Percentiles rank a stretch among this genome's conserved stretches.
Evolutionary conservation across 2,797 vertebrate genomes (phyloP).

Genomic region (Enteromius afrohamiltoni): DNA sequence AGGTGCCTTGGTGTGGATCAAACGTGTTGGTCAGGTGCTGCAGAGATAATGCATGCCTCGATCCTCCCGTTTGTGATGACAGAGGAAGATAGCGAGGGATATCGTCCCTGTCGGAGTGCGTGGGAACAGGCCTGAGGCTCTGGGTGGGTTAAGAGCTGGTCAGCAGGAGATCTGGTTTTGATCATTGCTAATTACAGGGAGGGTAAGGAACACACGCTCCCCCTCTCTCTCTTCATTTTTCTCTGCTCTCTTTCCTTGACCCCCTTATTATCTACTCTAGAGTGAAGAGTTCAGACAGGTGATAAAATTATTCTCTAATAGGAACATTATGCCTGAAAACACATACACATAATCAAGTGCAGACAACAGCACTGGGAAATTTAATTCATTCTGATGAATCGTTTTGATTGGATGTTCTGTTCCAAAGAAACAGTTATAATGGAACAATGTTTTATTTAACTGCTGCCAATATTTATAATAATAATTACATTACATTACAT

Average conservation of each 20-base stretch:
- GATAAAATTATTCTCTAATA: conserved; percentile 51
- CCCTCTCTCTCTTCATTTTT: conserved; percentile 13
- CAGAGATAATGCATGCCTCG: conserved; percentile 29
- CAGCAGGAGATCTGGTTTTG: conserved; percentile 59
- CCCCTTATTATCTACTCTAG: conserved; percentile 40
- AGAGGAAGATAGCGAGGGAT: conserved; percentile 43
- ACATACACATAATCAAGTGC: background rate
- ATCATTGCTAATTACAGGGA: conserved; percentile 58
- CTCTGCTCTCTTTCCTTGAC: conserved; percentile 20
- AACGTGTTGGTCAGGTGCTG: conserved; percentile 6
- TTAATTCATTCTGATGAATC: background rate
- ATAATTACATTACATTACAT: no score
- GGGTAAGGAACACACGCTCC: conserved; percentile 18
- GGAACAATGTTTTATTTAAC: background rate
- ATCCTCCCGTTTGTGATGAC: conserved; percentile 49
- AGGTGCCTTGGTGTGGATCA: conserved; percentile 44
- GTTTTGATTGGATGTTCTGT: background rate
- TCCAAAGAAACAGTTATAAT: background rate
- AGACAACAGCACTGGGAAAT: background rate
- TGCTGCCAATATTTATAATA: background rate
- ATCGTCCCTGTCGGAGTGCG: conserved; percentile 35
- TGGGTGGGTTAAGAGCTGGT: conserved; percentile 31
- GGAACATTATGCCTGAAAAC: conserved; percentile 37
- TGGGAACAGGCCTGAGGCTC: conserved; percentile 50
- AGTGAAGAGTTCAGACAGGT: conserved; percentile 52